Conservation (phyloP, 1,140 invertebrate genomes). For the Heliconius eleuchia region DNA sequence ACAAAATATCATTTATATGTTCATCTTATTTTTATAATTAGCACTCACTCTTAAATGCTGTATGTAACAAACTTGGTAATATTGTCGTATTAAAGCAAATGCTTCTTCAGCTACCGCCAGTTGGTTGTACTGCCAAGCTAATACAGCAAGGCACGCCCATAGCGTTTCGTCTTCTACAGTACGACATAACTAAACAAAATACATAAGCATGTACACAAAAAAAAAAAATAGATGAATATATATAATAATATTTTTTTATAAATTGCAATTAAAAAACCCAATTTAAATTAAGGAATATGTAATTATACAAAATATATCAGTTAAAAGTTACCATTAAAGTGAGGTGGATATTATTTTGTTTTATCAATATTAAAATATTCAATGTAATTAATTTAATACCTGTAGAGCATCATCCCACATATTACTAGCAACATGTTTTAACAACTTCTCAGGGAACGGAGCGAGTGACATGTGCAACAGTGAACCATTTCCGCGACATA, state of each 20-base stretch:
- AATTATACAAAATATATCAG: no score
- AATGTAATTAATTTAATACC: conserved; percentile 42
- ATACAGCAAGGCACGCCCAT: conserved; percentile 94
- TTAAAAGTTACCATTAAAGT: no score
- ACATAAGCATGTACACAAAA: no score
- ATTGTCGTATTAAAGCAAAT: conserved; percentile 94
- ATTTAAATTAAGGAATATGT: no score
- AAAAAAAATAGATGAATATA: no score
- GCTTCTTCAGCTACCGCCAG: conserved; percentile 94
- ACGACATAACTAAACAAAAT: conserved; percentile 60
- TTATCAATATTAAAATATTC: not conserved
- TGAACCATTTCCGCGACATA: conserved; percentile 82
- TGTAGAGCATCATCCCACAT: conserved; percentile 78
- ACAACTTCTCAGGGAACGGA: conserved; percentile 80
- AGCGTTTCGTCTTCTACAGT: conserved; percentile 88
- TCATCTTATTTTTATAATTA: not conserved
- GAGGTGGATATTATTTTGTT: no score
- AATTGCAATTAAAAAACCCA: no score
- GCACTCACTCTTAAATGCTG: conserved; percentile 88
- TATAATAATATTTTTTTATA: no score
- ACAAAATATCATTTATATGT: not conserved
- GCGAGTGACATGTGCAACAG: conserved; percentile 81
- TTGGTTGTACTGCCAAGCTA: conserved; percentile 88
- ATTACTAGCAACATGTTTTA: conserved; percentile 82
- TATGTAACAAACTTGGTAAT: conserved; percentile 95